Conservation (phyloP, 1,140 invertebrate species). For the Gryon sp. region DNA sequence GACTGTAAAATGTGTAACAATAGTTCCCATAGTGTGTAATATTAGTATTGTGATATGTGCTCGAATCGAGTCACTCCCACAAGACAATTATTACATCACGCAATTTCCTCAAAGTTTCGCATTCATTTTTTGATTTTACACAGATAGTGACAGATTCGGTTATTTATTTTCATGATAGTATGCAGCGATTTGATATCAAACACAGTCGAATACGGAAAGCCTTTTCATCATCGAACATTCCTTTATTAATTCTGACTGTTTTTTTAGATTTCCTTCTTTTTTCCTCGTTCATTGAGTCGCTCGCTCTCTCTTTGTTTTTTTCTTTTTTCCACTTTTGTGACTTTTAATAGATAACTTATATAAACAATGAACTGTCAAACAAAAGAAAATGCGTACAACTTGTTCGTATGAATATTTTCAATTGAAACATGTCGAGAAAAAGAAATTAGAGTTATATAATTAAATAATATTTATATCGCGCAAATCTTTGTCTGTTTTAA, state of each 20-base stretch:
- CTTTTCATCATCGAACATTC: conserved; percentile 25
- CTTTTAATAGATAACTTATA: conserved; percentile 5
- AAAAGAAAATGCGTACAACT: no score
- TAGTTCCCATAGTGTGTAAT: conserved; percentile 79
- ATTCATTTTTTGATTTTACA: conserved; percentile 56
- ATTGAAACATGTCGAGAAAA: conserved; percentile 1
- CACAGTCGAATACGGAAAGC: conserved; percentile 3
- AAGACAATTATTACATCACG: conserved; percentile 78
- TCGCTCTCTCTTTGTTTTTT: no score
- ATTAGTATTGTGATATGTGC: conserved; percentile 72
- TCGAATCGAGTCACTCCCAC: conserved; percentile 74
- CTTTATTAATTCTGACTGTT: no score
- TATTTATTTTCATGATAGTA: conserved; percentile 56
- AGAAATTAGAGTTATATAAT: conserved; percentile 11
- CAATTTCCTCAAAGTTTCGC: conserved; percentile 74
- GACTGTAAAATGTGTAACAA: conserved; percentile 79
- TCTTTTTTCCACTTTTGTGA: no score
- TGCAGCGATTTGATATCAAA: conserved; percentile 46
- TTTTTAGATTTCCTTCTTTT: no score
- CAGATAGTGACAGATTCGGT: conserved; percentile 53
- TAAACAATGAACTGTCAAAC: conserved; percentile 39
- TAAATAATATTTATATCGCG: background rate
- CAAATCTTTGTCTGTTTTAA: no score
- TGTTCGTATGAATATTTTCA: no score
- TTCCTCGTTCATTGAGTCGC: no score